Evolutionary conservation across 2,113 vertebrate species (phyloP), one percentile per base, ranked within the genome.

Genomic region (Uria lomvia): DNA sequence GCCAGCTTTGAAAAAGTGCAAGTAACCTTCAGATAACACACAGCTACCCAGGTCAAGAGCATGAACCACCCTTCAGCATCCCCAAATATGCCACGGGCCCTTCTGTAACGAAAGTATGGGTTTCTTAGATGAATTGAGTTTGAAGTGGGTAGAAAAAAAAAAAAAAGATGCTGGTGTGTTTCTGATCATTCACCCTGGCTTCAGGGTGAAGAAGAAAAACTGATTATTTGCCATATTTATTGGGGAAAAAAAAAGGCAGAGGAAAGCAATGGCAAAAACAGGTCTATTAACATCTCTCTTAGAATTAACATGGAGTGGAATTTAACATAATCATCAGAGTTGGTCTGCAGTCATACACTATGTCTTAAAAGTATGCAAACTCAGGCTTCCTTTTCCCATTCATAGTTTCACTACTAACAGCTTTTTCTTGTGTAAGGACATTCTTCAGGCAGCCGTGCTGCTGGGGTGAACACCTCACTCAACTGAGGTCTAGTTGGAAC

Each of bases 271-370:
- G 5, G 15, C 30, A 71, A 65, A 79, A 73, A 10, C 12, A 29
- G 9, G 11, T 27, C 9, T 65, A 71, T 55, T 59, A 74, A 30
- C 1, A 8, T 29, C 12, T 86, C n/a, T 15, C 38, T 70, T 42
- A 70, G 29, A 59, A 73, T 63, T 49, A 74, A 43, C 4, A 71
- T 0, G 1, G 40, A 40, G 9, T 22, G 19, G 30, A 84, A 74
- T 74, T 71, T 4, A 77, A 5, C 2, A 0, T 22, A 62, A 53
- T 7, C 1, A 55, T 7, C 1, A 55, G 21, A 70, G 18, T 2
- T 40, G 8, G 19, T 36, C 49, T 70, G 55, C 36, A 87, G 29
- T 30, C 15, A 45, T 0, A 55, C 15, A 18, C 18, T 30, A 2
- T 30, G 32, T 14, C 26, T 76, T 34, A 67, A 66, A 42, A 45